A percentile compares a stretch with the other conserved stretches of the same genome.
Conservation (phyloP, 30 jellyfish, hydroid and myxozoan genomes). For the Aurelia aurita complex sp. Pacific region DNA sequence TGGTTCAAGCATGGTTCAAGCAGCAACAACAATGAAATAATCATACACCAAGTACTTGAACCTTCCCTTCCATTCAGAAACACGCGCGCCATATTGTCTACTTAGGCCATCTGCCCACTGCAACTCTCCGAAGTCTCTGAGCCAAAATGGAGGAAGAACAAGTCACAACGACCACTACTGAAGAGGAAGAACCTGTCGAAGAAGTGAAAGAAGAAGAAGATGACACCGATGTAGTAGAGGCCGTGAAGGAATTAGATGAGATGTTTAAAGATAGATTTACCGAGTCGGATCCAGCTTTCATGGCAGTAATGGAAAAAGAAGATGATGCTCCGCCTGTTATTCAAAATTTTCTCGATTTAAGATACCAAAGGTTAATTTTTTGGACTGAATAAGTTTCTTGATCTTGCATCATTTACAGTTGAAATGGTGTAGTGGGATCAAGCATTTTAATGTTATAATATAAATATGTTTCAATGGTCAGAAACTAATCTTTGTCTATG, state of each 20-base stretch:
- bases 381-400: no score
- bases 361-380: conserved; percentile 39
- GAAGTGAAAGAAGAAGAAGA: conserved; percentile 15
- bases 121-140: neutral
- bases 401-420: no score
- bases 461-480: no score
- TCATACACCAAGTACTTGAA: no score
- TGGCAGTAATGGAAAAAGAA: conserved; percentile 35
- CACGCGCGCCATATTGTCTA: conserved; percentile 1
- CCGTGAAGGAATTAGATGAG: conserved; percentile 54
- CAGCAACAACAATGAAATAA: no score
- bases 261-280: conserved; percentile 64
- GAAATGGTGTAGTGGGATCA: no score
- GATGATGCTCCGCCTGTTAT: conserved; percentile 59
- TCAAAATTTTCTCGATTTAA: conserved; percentile 44
- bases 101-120: conserved; percentile 11
- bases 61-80: neutral
- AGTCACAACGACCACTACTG: neutral
- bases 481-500: no score
- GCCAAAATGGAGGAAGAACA: conserved; percentile 40
- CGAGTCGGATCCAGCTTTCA: conserved; percentile 37
- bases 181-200: conserved; percentile 25
- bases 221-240: conserved; percentile 18
- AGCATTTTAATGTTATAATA: no score
- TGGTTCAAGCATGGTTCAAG: no score